These are phyloP conservation scores for Pecten maximus DNA, from an alignment of 2,888 invertebrate species.

Conservation along the genomic window DNA sequence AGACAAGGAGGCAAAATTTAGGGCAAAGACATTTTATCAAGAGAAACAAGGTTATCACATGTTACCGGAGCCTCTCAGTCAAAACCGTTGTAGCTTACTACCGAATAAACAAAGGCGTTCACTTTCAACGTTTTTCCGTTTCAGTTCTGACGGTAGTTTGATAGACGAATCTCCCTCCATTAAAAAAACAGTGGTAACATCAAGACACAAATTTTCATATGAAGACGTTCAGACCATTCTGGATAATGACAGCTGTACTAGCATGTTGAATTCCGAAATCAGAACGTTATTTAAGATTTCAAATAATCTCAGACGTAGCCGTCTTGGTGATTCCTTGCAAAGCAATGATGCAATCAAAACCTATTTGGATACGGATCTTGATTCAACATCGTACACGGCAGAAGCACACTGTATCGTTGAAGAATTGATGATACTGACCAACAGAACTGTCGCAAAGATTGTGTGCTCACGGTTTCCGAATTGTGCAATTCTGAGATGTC, in stretches of 20 bases:
- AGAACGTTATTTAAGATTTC: constrained; percentile 42
- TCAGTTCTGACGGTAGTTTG: constrained; percentile 42
- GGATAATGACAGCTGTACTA: background rate
- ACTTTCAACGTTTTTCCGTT: constrained; percentile 56
- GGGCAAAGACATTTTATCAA: constrained; percentile 57
- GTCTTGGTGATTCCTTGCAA: constrained; percentile 46
- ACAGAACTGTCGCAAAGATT: constrained; percentile 49
- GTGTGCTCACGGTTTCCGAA: constrained; percentile 51
- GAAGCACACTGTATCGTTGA: constrained; percentile 61
- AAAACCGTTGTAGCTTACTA: constrained; percentile 51
- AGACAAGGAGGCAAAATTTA: constrained; percentile 57
- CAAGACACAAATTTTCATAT: constrained; percentile 53
- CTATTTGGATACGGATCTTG: background rate
- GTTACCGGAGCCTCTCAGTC: constrained; percentile 59
- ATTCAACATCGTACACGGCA: background rate
- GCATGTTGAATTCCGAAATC: constrained; percentile 39
- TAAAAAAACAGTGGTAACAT: constrained; percentile 43
- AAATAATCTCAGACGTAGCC: constrained; percentile 38
- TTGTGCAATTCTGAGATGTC: constrained; percentile 56
- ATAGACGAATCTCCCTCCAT: background rate
- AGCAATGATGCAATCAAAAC: background rate
- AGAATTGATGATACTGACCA: constrained; percentile 61
- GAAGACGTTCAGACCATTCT: constrained; percentile 53
- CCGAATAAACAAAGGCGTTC: constrained; percentile 53
- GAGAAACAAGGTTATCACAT: constrained; percentile 50